These are phyloP conservation scores for Xenops minutus DNA, from an alignment of 2,797 vertebrate species.

Conservation along the genomic window DNA sequence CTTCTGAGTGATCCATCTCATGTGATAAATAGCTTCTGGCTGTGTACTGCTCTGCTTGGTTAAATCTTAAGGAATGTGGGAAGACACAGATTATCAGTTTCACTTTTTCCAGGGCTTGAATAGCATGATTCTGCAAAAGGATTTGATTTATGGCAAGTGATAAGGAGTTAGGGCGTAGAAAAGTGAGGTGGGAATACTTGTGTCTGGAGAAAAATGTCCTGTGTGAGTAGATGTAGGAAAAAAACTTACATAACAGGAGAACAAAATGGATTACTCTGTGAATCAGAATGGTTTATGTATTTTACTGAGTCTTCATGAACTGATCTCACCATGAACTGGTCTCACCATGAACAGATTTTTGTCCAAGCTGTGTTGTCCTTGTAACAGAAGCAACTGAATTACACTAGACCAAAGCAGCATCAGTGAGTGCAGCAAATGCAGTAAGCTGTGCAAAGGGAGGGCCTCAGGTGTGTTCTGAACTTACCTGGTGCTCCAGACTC, in stretches of 20 bases:
- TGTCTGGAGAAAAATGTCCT: not conserved
- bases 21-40: not conserved
- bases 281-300: not conserved
- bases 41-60: not conserved
- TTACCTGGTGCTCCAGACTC: not conserved
- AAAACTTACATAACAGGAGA: not conserved
- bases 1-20: not conserved
- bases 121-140: not conserved
- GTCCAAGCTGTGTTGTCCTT: not conserved
- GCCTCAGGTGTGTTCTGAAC: not conserved
- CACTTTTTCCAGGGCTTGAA: not conserved
- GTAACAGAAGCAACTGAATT: not conserved
- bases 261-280: not conserved
- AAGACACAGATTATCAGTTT: not conserved
- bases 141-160: not conserved
- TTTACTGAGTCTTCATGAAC: not conserved
- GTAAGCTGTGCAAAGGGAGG: not conserved
- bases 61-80: not conserved
- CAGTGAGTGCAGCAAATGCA: accelerated
- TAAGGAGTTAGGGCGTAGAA: not conserved
- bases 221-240: not conserved
- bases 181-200: not conserved
- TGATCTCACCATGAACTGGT: not conserved
- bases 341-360: not conserved
- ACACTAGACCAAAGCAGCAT: not conserved